Base-by-base conservation (phyloP, 2,888 invertebrate genomes). In the Macaria liturata region DNA sequence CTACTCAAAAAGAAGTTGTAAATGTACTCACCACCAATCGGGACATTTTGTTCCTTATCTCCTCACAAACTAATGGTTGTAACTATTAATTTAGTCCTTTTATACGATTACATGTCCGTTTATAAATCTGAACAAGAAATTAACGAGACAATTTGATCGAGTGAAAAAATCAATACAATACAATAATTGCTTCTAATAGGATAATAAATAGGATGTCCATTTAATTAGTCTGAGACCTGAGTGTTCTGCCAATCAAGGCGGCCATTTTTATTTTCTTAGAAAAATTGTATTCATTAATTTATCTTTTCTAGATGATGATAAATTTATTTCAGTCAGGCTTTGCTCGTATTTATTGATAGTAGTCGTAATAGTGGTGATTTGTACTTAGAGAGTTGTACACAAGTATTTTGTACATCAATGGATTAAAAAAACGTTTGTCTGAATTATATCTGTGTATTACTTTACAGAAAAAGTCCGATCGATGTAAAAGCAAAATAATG, bases 131-230 rank as follows among this genome's bases (percentile, higher is more conserved):
- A 20, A 20, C 42, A 42, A 56, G n/a, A 53, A 49, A 40, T 51
- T 30, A 49, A 7, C 34, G 34, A 20, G 42, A 9, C 32, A 59
- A 63, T 62, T 55, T 57, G 30, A 49, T 54, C 49, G 32, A 4
- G 51, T 32, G 44, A 49, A 37, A 57, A 61, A 58, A 54, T 53
- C 59, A 42, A 46, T 50, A 64, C 57, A 61, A 64, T 59, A 58
- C 57, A 61, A 58, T 59, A 42, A 54, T 54, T 51, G 39, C 30
- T 30, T 9, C 30, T 62, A 53, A 50, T 44, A 51, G 40, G 49
- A 59, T 55, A 55, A 61, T 58, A 47, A 64, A 61, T 59, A 62
- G 65, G 65, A 65, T 65, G 57, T 55, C 39, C 56, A 48, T 49
- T 4, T 45, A 55, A 54, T 59, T 55, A 55, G n/a, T 4, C 7